Evolutionary conservation across 2,797 vertebrate genomes (phyloP).

Genomic region (Myotis vivesi): DNA sequence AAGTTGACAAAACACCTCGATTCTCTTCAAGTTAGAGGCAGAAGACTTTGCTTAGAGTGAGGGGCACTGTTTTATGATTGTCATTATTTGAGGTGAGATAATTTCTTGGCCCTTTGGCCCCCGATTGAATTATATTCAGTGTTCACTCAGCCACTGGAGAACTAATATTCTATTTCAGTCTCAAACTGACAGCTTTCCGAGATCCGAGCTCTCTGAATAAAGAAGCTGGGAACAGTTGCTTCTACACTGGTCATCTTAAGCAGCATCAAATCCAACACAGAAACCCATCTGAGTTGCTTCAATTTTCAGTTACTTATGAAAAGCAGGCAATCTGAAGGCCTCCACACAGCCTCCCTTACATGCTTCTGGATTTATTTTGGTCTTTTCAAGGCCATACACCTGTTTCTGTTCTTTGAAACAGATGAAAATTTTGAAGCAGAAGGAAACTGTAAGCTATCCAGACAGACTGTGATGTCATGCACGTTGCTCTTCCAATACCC

Average conservation of each 20-base stretch:
- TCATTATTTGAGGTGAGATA: accelerated
- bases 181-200: not conserved
- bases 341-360: slow-evolving; percentile 54
- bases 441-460: not conserved
- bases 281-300: not conserved
- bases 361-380: slow-evolving; percentile 78
- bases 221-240: not conserved
- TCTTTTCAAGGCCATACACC: slow-evolving; percentile 72
- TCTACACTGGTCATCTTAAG: not conserved
- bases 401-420: slow-evolving; percentile 80
- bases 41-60: no score
- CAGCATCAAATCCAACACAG: not conserved
- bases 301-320: not conserved
- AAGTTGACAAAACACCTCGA: not conserved
- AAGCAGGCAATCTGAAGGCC: not conserved
- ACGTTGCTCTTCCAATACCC: not conserved
- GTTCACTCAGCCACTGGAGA: not conserved
- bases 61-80: accelerated
- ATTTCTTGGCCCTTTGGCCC: not conserved
- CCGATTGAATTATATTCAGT: not conserved
- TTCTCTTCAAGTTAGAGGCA: not conserved
- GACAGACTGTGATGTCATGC: slow-evolving; percentile 26
- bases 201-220: not conserved
- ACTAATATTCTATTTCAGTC: not conserved
- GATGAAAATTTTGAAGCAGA: slow-evolving; percentile 19